phyloP scores from a whole-genome alignment of 2,888 invertebrate species.

The Volucella inflata region DNA sequence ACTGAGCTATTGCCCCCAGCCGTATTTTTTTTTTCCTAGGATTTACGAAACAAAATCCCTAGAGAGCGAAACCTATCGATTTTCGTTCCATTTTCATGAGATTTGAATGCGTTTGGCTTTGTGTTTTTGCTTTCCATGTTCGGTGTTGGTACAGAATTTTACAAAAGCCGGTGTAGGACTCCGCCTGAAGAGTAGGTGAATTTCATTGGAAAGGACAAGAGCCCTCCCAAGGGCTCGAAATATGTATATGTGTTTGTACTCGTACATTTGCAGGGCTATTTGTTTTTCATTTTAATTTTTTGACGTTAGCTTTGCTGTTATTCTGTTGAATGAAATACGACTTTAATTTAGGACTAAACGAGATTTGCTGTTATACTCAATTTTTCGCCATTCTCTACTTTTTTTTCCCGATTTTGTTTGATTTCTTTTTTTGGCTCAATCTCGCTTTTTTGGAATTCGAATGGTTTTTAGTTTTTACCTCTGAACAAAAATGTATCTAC shows the following conservation, averaged over 20 bases:
- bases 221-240: slow-evolving; percentile 9
- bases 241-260: too few relatives aligned
- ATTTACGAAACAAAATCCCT: slow-evolving; percentile 44
- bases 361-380: slow-evolving; percentile 14
- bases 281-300: slow-evolving; percentile 55
- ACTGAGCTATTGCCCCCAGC: too few relatives aligned
- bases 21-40: slow-evolving; percentile 7
- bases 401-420: slow-evolving; percentile 2
- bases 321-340: slow-evolving; percentile 39
- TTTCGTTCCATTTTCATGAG: slow-evolving; percentile 58
- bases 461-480: slow-evolving; percentile 32
- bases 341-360: slow-evolving; percentile 37
- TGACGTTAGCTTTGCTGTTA: slow-evolving; percentile 23
- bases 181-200: neutral
- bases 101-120: slow-evolving; percentile 43
- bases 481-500: neutral
- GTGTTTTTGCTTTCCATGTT: neutral
- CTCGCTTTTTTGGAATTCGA: neutral
- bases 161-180: too few relatives aligned
- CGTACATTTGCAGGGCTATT: slow-evolving; percentile 53
- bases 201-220: slow-evolving; percentile 13
- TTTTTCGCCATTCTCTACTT: neutral
- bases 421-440: slow-evolving; percentile 15
- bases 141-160: too few relatives aligned
- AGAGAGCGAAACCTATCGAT: slow-evolving; percentile 61